phyloP scores from a whole-genome alignment of 2,888 invertebrate genomes.

The Ophion ventricosus region DNA sequence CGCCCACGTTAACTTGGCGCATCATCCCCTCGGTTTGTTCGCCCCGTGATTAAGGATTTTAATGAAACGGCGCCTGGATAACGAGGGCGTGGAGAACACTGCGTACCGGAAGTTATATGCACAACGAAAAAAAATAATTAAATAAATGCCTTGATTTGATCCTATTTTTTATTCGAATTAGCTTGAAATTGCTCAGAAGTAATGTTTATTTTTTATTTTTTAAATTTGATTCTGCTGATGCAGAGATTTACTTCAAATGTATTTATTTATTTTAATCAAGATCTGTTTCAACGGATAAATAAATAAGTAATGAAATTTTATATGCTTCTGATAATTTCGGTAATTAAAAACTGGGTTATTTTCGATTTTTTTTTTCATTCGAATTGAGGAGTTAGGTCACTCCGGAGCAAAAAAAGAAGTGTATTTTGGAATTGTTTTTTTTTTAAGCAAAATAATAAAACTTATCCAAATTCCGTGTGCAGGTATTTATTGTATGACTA shows the following conservation, averaged over 20 bases:
- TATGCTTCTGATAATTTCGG: no score
- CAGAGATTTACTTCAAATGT: neutral
- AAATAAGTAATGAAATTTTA: no score
- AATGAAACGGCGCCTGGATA: slow-evolving; percentile 49
- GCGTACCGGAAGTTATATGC: neutral
- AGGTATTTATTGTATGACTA: no score
- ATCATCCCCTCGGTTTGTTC: slow-evolving; percentile 46
- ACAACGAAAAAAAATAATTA: neutral
- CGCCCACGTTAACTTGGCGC: slow-evolving; percentile 53
- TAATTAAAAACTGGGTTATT: neutral
- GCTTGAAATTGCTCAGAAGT: neutral
- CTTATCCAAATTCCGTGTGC: no score
- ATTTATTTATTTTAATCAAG: no score
- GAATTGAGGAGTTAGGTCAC: neutral
- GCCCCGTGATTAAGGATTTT: slow-evolving; percentile 58
- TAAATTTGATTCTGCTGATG: neutral
- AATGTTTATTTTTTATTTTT: neutral
- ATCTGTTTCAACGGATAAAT: no score
- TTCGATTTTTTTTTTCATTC: neutral
- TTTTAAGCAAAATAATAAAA: no score
- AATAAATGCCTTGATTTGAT: neutral
- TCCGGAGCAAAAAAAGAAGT: no score
- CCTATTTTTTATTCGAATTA: neutral
- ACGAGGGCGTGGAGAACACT: slow-evolving; percentile 16
- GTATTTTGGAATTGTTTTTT: no score